phyloP scores from a whole-genome alignment of 92 coral and sea anemone species.

The Phenganax stokvisi region DNA sequence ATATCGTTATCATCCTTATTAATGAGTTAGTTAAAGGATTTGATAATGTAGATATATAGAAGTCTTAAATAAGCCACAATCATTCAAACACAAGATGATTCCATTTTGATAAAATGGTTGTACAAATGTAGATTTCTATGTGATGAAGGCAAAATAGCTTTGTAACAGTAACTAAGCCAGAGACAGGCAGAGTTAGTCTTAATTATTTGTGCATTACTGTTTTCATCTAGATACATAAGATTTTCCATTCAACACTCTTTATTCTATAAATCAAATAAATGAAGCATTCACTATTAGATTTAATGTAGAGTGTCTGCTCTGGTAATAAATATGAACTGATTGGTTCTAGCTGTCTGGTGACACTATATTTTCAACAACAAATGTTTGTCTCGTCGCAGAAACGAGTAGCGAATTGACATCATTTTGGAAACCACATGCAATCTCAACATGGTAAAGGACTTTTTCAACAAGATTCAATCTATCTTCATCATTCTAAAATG shows the following conservation, averaged over 20 bases:
- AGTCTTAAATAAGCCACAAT: too few species aligned
- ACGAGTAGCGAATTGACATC: constrained; percentile 67
- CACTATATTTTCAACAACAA: constrained; percentile 40
- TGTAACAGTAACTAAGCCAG: too few species aligned
- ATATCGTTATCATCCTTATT: constrained; percentile 39
- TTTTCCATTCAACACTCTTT: not conserved
- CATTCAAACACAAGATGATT: too few species aligned
- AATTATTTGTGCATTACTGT: too few species aligned
- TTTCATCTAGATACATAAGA: not conserved
- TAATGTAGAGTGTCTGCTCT: not conserved
- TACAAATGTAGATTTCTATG: too few species aligned
- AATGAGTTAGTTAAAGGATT: not conserved
- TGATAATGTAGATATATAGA: too few species aligned
- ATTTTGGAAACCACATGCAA: constrained; percentile 67
- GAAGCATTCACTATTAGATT: not conserved
- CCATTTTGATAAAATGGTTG: too few species aligned
- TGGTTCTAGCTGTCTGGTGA: not conserved
- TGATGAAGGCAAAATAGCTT: too few species aligned
- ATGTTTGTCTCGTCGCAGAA: constrained; percentile 61
- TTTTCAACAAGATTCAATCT: constrained; percentile 58
- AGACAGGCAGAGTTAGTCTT: too few species aligned
- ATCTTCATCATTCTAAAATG: constrained; percentile 62
- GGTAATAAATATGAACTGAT: not conserved
- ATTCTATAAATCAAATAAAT: not conserved
- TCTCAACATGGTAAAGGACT: constrained; percentile 58